Percentiles rank a stretch among this genome's conserved stretches.
These are phyloP conservation scores for Ichneumon xanthorius DNA, from an alignment of 2,888 invertebrate genomes.

Conservation along the genomic window DNA sequence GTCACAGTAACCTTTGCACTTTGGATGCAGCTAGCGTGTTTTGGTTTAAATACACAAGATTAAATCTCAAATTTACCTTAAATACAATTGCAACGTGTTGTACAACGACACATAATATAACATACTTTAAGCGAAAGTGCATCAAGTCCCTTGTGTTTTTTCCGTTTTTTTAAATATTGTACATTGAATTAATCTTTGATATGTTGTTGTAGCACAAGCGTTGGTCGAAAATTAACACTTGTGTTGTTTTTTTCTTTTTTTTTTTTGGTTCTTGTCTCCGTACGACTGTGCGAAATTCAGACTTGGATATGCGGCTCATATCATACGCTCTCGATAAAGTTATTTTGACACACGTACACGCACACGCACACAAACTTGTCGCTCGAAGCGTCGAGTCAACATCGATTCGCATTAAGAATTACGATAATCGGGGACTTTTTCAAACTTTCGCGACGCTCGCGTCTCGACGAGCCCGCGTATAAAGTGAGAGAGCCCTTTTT, in stretches of 20 bases:
- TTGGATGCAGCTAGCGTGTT: neutral
- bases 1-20: neutral
- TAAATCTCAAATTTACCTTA: neutral
- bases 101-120: constrained; percentile 38
- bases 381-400: neutral
- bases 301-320: constrained; percentile 56
- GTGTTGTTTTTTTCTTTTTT: constrained; percentile 23
- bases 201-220: constrained; percentile 63
- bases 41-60: neutral
- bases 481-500: neutral
- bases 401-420: neutral
- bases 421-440: neutral
- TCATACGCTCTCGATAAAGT: constrained; percentile 17
- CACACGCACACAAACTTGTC: neutral
- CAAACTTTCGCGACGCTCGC: neutral
- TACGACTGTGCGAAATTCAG: constrained; percentile 66
- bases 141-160: constrained; percentile 14
- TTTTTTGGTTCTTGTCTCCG: constrained; percentile 27
- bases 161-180: constrained; percentile 21
- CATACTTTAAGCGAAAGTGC: constrained; percentile 41
- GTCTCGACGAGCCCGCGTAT: neutral
- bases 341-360: constrained; percentile 2
- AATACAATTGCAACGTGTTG: constrained; percentile 19
- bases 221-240: constrained; percentile 65
- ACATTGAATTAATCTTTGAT: constrained; percentile 63